Conservation (phyloP, 2,797 vertebrate genomes). For the Sebastiscus albofasciatus region DNA sequence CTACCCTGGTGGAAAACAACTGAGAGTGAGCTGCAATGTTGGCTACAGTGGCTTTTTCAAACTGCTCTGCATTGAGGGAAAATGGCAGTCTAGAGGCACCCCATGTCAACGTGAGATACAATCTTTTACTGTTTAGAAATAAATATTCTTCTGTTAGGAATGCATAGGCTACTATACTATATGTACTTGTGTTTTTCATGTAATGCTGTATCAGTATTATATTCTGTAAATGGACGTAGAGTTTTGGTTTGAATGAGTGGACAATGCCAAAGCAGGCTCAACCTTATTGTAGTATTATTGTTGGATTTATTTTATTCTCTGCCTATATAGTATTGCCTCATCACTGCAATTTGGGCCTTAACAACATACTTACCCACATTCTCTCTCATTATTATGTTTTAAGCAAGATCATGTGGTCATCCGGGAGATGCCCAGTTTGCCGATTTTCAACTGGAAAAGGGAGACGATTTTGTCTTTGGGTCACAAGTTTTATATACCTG, state of each 20-base stretch:
- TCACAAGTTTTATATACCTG: slow-evolving; percentile 76
- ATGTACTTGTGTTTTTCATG: neutral
- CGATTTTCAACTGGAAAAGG: slow-evolving; percentile 64
- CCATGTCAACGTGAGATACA: slow-evolving; percentile 73
- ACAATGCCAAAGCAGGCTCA: neutral
- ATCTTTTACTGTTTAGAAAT: neutral
- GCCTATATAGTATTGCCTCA: neutral
- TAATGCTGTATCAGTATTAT: neutral
- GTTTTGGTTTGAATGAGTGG: neutral
- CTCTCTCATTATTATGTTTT: slow-evolving; percentile 23
- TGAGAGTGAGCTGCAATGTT: slow-evolving; percentile 64
- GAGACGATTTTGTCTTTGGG: slow-evolving; percentile 79
- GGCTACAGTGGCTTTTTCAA: slow-evolving; percentile 73
- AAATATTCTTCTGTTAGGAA: neutral
- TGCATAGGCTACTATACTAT: neutral
- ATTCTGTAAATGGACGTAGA: neutral
- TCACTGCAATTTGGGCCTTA: neutral
- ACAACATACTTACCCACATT: neutral
- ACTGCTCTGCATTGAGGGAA: slow-evolving; percentile 39
- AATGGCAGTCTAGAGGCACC: slow-evolving; percentile 7
- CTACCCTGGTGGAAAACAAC: neutral
- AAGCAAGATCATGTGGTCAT: slow-evolving; percentile 78
- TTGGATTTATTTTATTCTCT: too few species aligned
- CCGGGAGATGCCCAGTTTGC: slow-evolving; percentile 76
- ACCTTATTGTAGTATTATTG: neutral